These are phyloP conservation scores for Pachydiplax longipennis DNA, from an alignment of 2,888 invertebrate species.

Conservation along the genomic window DNA sequence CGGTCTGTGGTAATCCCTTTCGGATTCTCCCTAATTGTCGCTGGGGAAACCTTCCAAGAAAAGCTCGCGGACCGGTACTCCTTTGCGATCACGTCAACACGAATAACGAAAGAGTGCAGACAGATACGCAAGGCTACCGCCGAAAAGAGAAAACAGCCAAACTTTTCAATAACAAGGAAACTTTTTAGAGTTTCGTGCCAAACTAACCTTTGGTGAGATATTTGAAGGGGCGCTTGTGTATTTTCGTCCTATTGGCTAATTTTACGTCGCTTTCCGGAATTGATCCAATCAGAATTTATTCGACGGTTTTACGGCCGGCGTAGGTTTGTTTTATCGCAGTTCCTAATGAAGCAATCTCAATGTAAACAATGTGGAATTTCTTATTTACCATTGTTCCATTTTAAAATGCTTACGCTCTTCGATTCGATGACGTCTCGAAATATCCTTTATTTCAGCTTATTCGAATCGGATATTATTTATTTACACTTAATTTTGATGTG, in stretches of 20 bases:
- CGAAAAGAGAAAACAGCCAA: not conserved
- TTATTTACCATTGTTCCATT: no score
- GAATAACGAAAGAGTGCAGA: not conserved
- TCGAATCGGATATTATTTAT: no score
- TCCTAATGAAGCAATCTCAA: no score
- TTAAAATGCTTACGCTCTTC: no score
- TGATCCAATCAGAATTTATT: not conserved
- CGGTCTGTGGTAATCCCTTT: not conserved
- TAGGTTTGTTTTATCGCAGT: no score
- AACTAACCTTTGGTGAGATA: not conserved
- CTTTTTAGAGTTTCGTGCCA: not conserved
- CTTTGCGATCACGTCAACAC: not conserved
- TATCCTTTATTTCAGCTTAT: no score
- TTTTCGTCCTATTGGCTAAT: not conserved
- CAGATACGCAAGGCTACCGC: not conserved
- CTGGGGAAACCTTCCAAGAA: not conserved
- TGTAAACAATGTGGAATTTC: no score
- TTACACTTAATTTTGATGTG: no score
- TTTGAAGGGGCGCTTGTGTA: not conserved
- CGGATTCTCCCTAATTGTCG: not conserved
- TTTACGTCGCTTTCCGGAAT: not conserved
- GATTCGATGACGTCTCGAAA: no score
- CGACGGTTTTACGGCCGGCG: not conserved
- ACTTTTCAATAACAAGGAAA: not conserved
- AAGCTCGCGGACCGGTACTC: not conserved